Base-by-base conservation (phyloP, 2,888 invertebrate genomes). In the Pseudoips prasinana region DNA sequence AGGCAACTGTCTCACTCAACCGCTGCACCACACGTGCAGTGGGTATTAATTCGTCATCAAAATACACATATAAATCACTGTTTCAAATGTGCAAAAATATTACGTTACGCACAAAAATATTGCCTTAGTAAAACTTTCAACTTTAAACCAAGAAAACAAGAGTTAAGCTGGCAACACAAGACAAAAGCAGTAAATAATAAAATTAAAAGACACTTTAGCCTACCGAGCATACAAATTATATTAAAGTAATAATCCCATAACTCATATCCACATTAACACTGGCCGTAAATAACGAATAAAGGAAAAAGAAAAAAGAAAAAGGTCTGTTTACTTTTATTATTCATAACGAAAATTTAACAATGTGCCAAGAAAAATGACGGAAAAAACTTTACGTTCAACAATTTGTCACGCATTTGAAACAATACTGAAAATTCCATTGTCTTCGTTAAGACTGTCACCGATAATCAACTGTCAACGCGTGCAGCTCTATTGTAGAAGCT, bases 171-270 rank as follows among this genome's bases (percentile, higher is more conserved):
- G n/a, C n/a, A n/a, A 14, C 14, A 14, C 5, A 39, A 61, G 64
- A 81, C 80, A 83, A 83, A 79, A 74, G 73, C 77, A 70, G 72
- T 83, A 78, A 80, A 81, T 79, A 63, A 71, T 65, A 61, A 72
- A 70, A 72, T 73, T 75, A 68, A 67, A 72, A 70, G 67, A 70
- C 69, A 55, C 67, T 66, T 72, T 72, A 69, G 68, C 56, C 71
- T 74, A 67, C 50, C 54, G 51, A 51, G 63, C 67, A 43, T 54
- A 60, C 71, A 68, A 73, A 80, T 81, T 73, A 76, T 68, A 61
- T 62, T 55, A 63, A 63, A 63, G 66, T 73, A 69, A 76, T 74
- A 74, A 71, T 65, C 59, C 48, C 63, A 65, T 79, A 76, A 62
- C 58, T 83, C 77, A 82, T 73, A 62, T 57, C 59, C 66, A 73